These are phyloP conservation scores for Drosophila melanogaster DNA, from an alignment of 1,140 invertebrate genomes.

Conservation along the genomic window Release_6_plus_ISO1_MT NT_033777.3:16476001-16476500, in stretches of 20 bases:
- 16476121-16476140: conserved; percentile 14
- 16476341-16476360: conserved; percentile 59
- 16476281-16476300: conserved; percentile 39
- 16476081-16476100: conserved; percentile 20
- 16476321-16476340: conserved; percentile 17
- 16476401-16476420: conserved; percentile 7
- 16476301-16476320: conserved; percentile 26
- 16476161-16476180: conserved; percentile 54
- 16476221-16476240: conserved; percentile 39
- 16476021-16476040: not conserved
- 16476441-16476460: conserved; percentile 61
- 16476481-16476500: conserved; percentile 1
- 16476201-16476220: conserved; percentile 18
- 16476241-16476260: conserved; percentile 26
- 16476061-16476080: too few relatives aligned
- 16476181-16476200: conserved; percentile 51
- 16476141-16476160: conserved; percentile 33
- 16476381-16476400: conserved; percentile 39
- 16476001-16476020: too few relatives aligned
- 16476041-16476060: too few relatives aligned
- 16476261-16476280: conserved; percentile 61
- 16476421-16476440: conserved; percentile 45
- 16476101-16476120: not conserved
- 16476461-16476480: conserved; percentile 33
- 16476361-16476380: conserved; percentile 64